Evolutionary conservation across 2,888 invertebrate genomes (phyloP), one percentile per base, ranked within the genome.

Genomic region (Congeria kusceri): DNA sequence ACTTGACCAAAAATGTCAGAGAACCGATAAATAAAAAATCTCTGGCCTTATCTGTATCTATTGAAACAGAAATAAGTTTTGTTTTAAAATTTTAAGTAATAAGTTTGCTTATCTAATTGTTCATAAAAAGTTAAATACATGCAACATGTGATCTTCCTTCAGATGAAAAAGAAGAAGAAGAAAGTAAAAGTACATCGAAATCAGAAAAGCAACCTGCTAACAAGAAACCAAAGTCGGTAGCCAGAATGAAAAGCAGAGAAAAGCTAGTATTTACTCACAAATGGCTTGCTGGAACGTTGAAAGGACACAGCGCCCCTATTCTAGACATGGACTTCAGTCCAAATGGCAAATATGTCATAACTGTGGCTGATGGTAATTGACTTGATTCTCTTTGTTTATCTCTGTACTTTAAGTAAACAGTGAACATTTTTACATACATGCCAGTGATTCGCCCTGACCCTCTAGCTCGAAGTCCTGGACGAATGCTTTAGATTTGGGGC

Each of bases 331-430:
- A 96, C 91, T 96, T 97, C 93, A 97, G 97, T 86, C 95, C 96
- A 77, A 97, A 97, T 94, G 97, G 96, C 86, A 98, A 97, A 94
- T 97, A 96, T 92, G 95, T 98, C 92, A 96, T 96, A 79, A 96
- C 97, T 77, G 96, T 96, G 91, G 96, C 96, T 88, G 96, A 96
- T 95, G 98, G 97, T 97, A 95, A 13, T 25, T n/a, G 18, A 23
- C n/a, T 65, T 28, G 15, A 47, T 65, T 28, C 15, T 27, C 7
- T 25, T 59, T 23, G 23, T 9, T n/a, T 9, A 5, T 46, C 11
- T 25, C 27, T 7, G 28, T 27, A 27, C 27, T 27, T 59, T 59
- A 15, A 27, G 5, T 11, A 59, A 27, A 28, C 27, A 27, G 9
- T 18, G n/a, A 27, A 25, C 18, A 58, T 25, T 4, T 3, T 0